Evolutionary conservation across 1,140 invertebrate species (phyloP), one percentile per base, ranked within the genome.

Genomic region (Spodoptera litura): DNA sequence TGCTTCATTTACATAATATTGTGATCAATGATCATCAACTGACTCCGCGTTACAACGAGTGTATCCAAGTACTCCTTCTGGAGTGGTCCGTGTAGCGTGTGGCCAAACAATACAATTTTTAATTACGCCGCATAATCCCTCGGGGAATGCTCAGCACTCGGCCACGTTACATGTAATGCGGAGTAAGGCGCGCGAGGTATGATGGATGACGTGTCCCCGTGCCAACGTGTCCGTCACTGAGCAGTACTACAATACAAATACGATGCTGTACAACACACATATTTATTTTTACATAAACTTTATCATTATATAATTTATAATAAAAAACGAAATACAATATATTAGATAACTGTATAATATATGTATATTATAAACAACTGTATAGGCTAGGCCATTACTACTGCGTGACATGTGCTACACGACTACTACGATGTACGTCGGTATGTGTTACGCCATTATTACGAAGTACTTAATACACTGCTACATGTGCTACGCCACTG

Each of bases 81-180:
- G 3, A 44, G 13, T 10, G 5, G n/a, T 10, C 61, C 44, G 35
- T 15, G n/a, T 11, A 25, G 38, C 49, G 38, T 35, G 25, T 10
- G 12, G 27, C 15, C 62, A 3, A 66, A 66, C 15, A 66, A 66
- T 25, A 66, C 62, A 49, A 49, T 66, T 66, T 66, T 66, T 66
- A 66, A 62, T 38, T 15, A 62, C 61, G 8, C 13, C 12, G 31
- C 31, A 2, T 61, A 61, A 61, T 61, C 58, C 58, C 27, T 2
- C 27, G 27, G 27, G 56, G 58, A 3, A 35, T 35, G 58, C 5
- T 35, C 6, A 35, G 56, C 15, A 25, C 56, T 27, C 56, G 20
- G 20, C 25, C 56, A 61, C 58, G 2, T 3, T 31, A 58, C 56
- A 58, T 11, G 56, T 27, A 27, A 11, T 9, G 12, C 8, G 38